phyloP scores from a whole-genome alignment of 2,888 invertebrate species.

The Chymomyza amoena region DNA sequence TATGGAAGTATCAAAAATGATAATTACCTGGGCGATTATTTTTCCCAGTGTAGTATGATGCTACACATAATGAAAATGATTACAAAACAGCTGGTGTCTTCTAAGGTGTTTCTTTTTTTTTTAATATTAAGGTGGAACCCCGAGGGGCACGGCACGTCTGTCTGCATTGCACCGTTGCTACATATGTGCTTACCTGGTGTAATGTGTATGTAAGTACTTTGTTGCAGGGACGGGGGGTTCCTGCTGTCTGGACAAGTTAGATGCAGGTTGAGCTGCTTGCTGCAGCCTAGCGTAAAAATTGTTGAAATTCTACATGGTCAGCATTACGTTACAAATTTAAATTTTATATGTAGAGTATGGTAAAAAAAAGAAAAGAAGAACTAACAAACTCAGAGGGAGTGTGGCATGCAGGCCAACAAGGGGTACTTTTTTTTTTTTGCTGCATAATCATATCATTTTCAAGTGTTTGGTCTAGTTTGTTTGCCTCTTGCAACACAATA shows the following conservation, averaged over 20 bases:
- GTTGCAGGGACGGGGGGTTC: neutral
- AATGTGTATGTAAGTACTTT: constrained; percentile 8
- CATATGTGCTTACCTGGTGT: constrained; percentile 1
- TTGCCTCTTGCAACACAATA: constrained; percentile 25
- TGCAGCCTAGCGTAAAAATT: constrained; percentile 51
- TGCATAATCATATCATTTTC: constrained; percentile 72
- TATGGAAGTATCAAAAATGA: constrained; percentile 7
- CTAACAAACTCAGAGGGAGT: constrained; percentile 26
- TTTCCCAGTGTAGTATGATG: neutral
- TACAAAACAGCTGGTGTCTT: constrained; percentile 62
- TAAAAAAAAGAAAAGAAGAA: constrained; percentile 30
- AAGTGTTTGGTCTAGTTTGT: constrained; percentile 48
- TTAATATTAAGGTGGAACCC: neutral
- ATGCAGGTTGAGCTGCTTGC: constrained; percentile 4
- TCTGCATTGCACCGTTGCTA: neutral
- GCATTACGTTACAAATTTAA: constrained; percentile 74
- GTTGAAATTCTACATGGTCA: constrained; percentile 73
- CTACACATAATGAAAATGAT: constrained; percentile 43
- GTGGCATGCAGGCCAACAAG: neutral
- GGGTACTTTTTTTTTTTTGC: constrained; percentile 43
- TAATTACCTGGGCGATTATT: neutral
- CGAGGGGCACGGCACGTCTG: neutral
- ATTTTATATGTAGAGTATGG: constrained; percentile 54
- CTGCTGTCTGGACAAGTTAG: neutral
- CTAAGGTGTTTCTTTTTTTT: neutral